Percentiles rank a stretch among this genome's conserved stretches.
phyloP scores from a whole-genome alignment of 2,888 invertebrate genomes.

The Oligia fasciuncula region DNA sequence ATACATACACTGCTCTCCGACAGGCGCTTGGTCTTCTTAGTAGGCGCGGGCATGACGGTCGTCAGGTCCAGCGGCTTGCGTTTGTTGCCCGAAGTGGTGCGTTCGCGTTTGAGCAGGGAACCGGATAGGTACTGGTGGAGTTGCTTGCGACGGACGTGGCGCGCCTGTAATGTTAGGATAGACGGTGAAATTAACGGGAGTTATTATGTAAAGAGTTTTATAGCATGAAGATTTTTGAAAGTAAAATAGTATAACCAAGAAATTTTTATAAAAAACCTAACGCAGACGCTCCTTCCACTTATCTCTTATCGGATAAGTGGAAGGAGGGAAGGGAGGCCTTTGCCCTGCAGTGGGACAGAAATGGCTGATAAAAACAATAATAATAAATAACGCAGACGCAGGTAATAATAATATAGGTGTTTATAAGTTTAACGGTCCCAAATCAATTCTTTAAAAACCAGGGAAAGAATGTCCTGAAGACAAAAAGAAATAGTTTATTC shows the following conservation, averaged over 20 bases:
- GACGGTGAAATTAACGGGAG: not conserved
- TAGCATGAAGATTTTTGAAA: not conserved
- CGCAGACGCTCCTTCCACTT: not conserved
- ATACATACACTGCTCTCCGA: conserved; percentile 86
- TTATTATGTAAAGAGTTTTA: not conserved
- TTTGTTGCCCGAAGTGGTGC: conserved; percentile 90
- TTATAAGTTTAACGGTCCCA: too few relatives aligned
- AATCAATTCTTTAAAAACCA: too few relatives aligned
- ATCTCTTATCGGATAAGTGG: too few relatives aligned
- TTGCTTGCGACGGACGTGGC: conserved; percentile 95
- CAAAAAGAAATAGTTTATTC: too few relatives aligned
- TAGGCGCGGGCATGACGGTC: conserved; percentile 68
- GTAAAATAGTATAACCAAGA: not conserved
- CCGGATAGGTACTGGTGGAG: conserved; percentile 93
- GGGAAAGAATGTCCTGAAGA: too few relatives aligned
- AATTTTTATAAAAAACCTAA: not conserved
- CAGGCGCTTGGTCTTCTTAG: conserved; percentile 83
- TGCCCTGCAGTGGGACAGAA: too few relatives aligned
- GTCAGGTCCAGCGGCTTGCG: conserved; percentile 86
- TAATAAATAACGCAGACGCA: not conserved
- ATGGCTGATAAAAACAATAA: too few relatives aligned
- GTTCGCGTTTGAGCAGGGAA: conserved; percentile 92
- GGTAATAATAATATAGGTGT: not conserved
- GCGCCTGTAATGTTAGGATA: conserved; percentile 90
- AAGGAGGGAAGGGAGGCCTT: too few relatives aligned